Evolutionary conservation across 2,888 invertebrate genomes (phyloP).

Genomic region (Dyspetes luteomarginatus): DNA sequence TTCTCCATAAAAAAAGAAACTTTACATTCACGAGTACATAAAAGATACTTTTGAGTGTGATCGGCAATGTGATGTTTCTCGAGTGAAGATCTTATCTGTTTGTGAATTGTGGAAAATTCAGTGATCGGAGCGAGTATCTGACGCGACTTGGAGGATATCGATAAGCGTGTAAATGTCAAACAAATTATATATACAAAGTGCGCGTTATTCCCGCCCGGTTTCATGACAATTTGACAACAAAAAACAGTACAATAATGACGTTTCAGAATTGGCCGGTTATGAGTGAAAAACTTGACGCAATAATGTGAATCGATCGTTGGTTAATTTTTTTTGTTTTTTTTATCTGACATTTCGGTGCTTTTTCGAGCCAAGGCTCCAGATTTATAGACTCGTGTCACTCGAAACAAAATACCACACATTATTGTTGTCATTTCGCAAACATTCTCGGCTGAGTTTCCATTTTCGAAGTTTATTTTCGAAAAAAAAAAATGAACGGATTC

Average conservation of each 20-base stretch:
- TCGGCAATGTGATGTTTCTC: neutral
- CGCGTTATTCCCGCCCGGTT: slow-evolving; percentile 25
- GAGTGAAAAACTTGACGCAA: slow-evolving; percentile 44
- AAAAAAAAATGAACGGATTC: slow-evolving; percentile 91
- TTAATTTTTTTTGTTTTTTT: too few species aligned
- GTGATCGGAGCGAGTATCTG: neutral
- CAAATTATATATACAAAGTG: neutral
- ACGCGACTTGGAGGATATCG: neutral
- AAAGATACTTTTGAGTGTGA: neutral
- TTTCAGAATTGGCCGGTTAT: slow-evolving; percentile 7
- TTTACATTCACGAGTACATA: neutral
- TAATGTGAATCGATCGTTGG: slow-evolving; percentile 27
- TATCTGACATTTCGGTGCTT: slow-evolving; percentile 38
- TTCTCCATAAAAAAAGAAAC: too few species aligned
- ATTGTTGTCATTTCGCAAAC: neutral
- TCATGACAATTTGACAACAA: slow-evolving; percentile 10
- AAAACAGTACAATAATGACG: slow-evolving; percentile 36
- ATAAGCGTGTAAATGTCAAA: neutral
- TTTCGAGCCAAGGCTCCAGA: slow-evolving; percentile 5
- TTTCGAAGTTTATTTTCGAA: neutral
- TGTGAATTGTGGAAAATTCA: neutral
- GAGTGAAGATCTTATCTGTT: neutral
- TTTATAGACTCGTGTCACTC: slow-evolving; percentile 37
- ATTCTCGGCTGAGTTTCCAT: neutral
- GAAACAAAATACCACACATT: neutral